Conservation (phyloP, 2,113 vertebrate genomes). For the Megalops atlanticus region DNA sequence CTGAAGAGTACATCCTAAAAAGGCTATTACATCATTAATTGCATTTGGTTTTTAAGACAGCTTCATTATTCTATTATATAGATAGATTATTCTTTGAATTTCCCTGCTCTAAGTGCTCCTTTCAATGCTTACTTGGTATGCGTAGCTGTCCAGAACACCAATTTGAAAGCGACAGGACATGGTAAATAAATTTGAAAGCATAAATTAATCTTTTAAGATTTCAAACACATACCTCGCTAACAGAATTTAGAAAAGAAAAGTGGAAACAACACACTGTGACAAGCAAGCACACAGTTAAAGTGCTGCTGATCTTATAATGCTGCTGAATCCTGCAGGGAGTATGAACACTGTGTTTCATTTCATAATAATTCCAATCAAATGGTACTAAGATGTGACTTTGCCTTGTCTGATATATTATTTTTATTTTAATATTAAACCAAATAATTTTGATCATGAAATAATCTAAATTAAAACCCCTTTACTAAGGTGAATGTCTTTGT, state of each 20-base stretch:
- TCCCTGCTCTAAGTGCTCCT: neutral
- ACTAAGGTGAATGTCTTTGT: no score
- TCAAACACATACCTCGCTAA: neutral
- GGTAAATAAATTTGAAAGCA: neutral
- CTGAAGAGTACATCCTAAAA: neutral
- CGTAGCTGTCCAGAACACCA: neutral
- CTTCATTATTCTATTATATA: neutral
- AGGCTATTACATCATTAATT: conserved; percentile 2
- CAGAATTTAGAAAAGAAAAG: conserved; percentile 3
- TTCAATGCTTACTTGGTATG: neutral
- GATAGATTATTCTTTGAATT: neutral
- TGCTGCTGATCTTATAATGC: neutral
- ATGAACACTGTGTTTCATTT: neutral
- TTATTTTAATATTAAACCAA: neutral
- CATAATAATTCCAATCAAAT: neutral
- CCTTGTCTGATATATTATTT: neutral
- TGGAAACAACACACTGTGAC: neutral
- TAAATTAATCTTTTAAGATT: conserved; percentile 1
- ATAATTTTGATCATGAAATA: neutral
- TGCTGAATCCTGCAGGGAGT: neutral
- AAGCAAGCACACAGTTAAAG: neutral
- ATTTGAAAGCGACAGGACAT: neutral
- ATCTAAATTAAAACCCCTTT: no score
- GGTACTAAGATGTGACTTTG: neutral
- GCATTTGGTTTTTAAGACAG: neutral